Base-by-base conservation (phyloP, 2,888 invertebrate genomes). In the Hermaeophaga mercurialis region DNA sequence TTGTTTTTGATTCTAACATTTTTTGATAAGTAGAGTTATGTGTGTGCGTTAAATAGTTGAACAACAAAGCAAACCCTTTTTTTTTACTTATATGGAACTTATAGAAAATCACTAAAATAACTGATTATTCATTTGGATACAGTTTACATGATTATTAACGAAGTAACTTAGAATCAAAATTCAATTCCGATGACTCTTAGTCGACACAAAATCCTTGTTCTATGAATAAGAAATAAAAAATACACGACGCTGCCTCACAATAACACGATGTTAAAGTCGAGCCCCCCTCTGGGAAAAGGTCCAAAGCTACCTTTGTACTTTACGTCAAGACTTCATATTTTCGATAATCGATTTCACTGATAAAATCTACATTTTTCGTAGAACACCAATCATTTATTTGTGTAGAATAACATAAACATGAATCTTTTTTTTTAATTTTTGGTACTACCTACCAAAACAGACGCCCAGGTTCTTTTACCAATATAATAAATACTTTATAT, bases 311-410 rank as follows among this genome's bases (percentile, higher is more conserved):
- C 70, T 66, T 66, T 67, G 69, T 70, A 65, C 70, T 66, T 61
- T 67, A 64, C 66, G 69, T 67, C 69, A 73, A 66, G 76, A 74
- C 75, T 76, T 75, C 74, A 73, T 74, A 75, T 75, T 74, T 75
- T 56, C 75, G 75, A 76, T 76, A 74, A 74, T 76, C 76, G 76
- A 76, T 76, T 75, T 75, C 71, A 70, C 61, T 70, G 75, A 76
- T 76, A 75, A 75, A 73, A 76, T 76, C 75, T 74, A 75, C 74
- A 75, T 72, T 74, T 74, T 69, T 66, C 65, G 67, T 55, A 48
- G 55, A 52, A 52, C 49, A 69, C 62, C 60, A 64, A 72, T 73
- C 74, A 74, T 74, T 73, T 73, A 71, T 73, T 52, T 44, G 19
- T 50, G 50, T 50, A 17, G 41, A 24, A 19, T 49, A 50, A 50